phyloP scores from a whole-genome alignment of 2,888 invertebrate species.

The Leptinotarsa peninsularis region DNA sequence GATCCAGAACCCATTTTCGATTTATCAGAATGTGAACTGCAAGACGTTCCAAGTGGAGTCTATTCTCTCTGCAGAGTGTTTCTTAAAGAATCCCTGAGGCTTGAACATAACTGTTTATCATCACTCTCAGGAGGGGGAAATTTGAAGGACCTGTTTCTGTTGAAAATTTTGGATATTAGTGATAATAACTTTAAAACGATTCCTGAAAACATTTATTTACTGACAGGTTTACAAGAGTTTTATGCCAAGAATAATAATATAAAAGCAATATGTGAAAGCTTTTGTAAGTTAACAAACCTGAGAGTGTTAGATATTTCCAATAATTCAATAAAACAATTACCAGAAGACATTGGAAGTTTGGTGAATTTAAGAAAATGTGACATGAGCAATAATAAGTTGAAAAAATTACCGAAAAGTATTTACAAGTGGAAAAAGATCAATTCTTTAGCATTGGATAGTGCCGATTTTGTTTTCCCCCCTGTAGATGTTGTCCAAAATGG shows the following conservation, averaged over 20 bases:
- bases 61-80: conserved; percentile 85
- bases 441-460: conserved; percentile 73
- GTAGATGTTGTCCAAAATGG: conserved; percentile 71
- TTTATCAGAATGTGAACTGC: conserved; percentile 81
- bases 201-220: conserved; percentile 74
- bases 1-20: conserved; percentile 86
- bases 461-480: conserved; percentile 76
- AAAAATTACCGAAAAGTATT: conserved; percentile 74
- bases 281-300: conserved; percentile 74
- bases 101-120: conserved; percentile 77
- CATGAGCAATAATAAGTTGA: conserved; percentile 71
- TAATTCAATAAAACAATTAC: conserved; percentile 76
- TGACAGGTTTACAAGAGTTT: conserved; percentile 79
- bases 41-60: conserved; percentile 80
- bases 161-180: conserved; percentile 76
- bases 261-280: conserved; percentile 75
- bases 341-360: conserved; percentile 74
- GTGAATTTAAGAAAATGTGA: conserved; percentile 72
- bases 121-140: conserved; percentile 79
- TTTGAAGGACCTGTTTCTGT: conserved; percentile 76
- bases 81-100: conserved; percentile 77
- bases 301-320: conserved; percentile 77
- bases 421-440: conserved; percentile 74
- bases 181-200: conserved; percentile 75
- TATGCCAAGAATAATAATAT: conserved; percentile 80